Evolutionary conservation across 2,797 vertebrate species (phyloP).

Genomic region (Valencia hispanica): DNA sequence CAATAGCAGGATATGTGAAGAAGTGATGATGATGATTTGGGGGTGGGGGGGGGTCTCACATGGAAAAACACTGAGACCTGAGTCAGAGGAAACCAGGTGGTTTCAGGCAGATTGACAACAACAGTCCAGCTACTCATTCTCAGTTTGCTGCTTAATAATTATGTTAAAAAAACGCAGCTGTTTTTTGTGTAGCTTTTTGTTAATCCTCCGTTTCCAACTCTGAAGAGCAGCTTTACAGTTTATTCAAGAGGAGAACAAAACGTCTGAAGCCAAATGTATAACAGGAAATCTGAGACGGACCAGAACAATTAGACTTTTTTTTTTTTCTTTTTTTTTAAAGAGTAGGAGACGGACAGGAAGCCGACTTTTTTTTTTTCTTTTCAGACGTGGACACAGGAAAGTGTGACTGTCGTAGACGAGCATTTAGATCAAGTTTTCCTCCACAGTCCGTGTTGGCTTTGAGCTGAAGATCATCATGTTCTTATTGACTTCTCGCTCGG

Average conservation of each 20-base stretch:
- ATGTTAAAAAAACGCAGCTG: background rate
- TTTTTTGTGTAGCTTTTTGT: conserved; percentile 3
- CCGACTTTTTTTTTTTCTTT: no score
- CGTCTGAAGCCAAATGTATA: conserved; percentile 19
- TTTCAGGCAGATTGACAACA: conserved; percentile 30
- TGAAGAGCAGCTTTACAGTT: conserved; percentile 14
- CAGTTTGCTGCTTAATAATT: background rate
- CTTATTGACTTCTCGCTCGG: no score
- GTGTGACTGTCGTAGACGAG: background rate
- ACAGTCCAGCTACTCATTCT: background rate
- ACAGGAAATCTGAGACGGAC: conserved; percentile 50
- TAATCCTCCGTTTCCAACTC: conserved; percentile 21
- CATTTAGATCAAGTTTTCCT: background rate
- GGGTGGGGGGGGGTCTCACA: conserved; percentile 44
- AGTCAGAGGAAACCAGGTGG: conserved; percentile 53
- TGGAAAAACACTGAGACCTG: conserved; percentile 63
- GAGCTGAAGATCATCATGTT: no score
- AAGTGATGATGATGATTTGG: no score
- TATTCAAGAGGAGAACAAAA: conserved; percentile 10
- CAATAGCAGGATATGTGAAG: conserved; percentile 79
- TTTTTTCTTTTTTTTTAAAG: conserved; percentile 26
- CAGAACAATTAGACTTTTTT: conserved; percentile 48
- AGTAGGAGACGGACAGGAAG: conserved; percentile 31
- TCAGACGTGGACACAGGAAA: conserved; percentile 25
- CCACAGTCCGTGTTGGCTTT: no score